Evolutionary conservation across 2,113 vertebrate genomes (phyloP).

Genomic region (Anguilla rostrata): DNA sequence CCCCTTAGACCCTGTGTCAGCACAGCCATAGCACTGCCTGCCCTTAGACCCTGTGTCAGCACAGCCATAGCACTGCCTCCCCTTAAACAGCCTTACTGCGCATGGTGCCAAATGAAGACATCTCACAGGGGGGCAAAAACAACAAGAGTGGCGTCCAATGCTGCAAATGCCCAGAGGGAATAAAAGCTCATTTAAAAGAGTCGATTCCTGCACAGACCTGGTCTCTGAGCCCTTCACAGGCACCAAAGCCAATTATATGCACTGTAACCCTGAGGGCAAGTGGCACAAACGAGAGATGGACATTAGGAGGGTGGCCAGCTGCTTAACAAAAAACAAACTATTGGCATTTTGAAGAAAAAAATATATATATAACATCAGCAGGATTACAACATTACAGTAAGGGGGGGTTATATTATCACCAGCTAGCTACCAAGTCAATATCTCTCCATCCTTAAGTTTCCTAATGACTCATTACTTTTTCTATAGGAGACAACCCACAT

Average conservation of each 20-base stretch:
- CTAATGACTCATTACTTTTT: too few species aligned
- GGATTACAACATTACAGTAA: too few species aligned
- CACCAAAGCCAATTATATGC: slow-evolving; percentile 43
- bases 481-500: too few species aligned
- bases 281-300: slow-evolving; percentile 57
- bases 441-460: too few species aligned
- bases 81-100: not conserved
- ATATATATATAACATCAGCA: not conserved
- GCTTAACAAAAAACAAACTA: slow-evolving; percentile 1
- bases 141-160: slow-evolving; percentile 54
- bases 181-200: slow-evolving; percentile 51
- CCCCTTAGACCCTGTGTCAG: too few species aligned
- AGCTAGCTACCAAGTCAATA: too few species aligned
- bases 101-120: not conserved
- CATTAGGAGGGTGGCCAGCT: slow-evolving; percentile 44
- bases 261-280: slow-evolving; percentile 42
- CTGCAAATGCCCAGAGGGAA: slow-evolving; percentile 48
- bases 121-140: not conserved
- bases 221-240: slow-evolving; percentile 28
- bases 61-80: not conserved
- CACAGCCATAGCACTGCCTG: too few species aligned
- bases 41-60: too few species aligned
- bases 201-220: slow-evolving; percentile 39
- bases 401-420: too few species aligned
- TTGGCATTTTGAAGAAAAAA: too few species aligned